A percentile compares a stretch with the other conserved stretches of the same genome.
phyloP scores from a whole-genome alignment of 2,797 vertebrate species.

The Todus mexicanus region DNA sequence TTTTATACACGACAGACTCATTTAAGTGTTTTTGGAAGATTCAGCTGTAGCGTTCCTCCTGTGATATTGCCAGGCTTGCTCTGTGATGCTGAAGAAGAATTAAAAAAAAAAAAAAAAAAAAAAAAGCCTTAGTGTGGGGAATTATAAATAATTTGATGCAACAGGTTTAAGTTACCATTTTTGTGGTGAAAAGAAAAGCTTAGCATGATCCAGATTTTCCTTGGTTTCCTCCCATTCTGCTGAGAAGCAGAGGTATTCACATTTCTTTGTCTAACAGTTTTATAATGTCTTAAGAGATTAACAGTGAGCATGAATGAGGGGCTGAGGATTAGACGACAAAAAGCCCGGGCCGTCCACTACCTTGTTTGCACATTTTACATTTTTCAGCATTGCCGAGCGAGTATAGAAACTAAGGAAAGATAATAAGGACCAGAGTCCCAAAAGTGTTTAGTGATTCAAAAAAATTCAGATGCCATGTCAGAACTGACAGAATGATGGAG shows the following conservation, averaged over 20 bases:
- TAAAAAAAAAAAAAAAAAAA: background rate
- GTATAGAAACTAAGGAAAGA: constrained; percentile 81
- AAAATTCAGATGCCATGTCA: constrained; percentile 85
- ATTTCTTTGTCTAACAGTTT: constrained; percentile 84
- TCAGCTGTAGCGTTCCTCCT: constrained; percentile 13
- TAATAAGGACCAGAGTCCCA: constrained; percentile 82
- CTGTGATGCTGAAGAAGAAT: background rate
- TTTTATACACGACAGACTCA: background rate
- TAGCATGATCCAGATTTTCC: constrained; percentile 83
- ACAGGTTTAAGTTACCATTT: constrained; percentile 82
- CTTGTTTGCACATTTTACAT: constrained; percentile 84
- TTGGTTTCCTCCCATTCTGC: constrained; percentile 81
- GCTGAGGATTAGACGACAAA: constrained; percentile 90
- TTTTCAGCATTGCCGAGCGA: constrained; percentile 73
- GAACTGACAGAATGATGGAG: constrained; percentile 80
- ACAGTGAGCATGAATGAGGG: constrained; percentile 94
- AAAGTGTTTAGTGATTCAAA: constrained; percentile 85
- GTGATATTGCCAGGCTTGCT: constrained; percentile 41
- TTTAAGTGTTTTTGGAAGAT: constrained; percentile 48
- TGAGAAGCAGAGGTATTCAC: constrained; percentile 84
- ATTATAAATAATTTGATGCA: constrained; percentile 81
- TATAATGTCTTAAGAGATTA: constrained; percentile 94
- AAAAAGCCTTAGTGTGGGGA: constrained; percentile 62
- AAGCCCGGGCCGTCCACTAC: constrained; percentile 78
- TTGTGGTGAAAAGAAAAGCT: constrained; percentile 80